These are phyloP conservation scores for Festucalex cinctus DNA, from an alignment of 2,113 vertebrate genomes.

Conservation along the genomic window DNA sequence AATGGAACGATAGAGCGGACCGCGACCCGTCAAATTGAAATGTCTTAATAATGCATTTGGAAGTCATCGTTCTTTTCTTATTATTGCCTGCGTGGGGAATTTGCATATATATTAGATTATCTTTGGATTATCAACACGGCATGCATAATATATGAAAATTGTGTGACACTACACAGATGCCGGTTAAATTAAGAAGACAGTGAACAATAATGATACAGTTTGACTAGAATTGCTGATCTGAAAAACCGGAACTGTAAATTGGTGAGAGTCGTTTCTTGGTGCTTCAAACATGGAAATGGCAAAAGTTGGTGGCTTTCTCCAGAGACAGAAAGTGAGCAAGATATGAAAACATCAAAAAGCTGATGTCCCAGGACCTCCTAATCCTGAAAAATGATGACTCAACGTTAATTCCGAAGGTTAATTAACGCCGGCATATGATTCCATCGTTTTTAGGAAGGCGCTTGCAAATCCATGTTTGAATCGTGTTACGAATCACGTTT, in stretches of 20 bases:
- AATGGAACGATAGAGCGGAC: constrained; percentile 31
- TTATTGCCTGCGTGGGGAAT: constrained; percentile 45
- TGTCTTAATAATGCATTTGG: constrained; percentile 59
- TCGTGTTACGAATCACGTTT: no score
- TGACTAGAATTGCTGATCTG: neutral
- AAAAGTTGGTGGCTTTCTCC: neutral
- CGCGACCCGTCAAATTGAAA: constrained; percentile 15
- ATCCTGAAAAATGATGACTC: constrained; percentile 11
- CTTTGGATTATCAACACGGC: constrained; percentile 38
- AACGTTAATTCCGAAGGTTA: constrained; percentile 7
- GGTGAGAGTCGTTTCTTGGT: neutral
- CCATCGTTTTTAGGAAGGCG: no score
- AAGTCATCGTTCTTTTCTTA: constrained; percentile 46
- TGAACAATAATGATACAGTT: neutral
- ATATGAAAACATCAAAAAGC: constrained; percentile 6
- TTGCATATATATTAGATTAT: constrained; percentile 58
- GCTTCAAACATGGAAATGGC: neutral
- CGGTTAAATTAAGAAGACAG: constrained; percentile 2
- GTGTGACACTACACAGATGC: constrained; percentile 14
- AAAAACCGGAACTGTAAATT: neutral
- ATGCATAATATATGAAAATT: constrained; percentile 40
- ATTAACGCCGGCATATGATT: no score
- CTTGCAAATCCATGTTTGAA: no score
- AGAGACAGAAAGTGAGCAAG: neutral
- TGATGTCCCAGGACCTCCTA: constrained; percentile 1